Conservation (phyloP, 2,797 vertebrate species). For the Morelia viridis region DNA sequence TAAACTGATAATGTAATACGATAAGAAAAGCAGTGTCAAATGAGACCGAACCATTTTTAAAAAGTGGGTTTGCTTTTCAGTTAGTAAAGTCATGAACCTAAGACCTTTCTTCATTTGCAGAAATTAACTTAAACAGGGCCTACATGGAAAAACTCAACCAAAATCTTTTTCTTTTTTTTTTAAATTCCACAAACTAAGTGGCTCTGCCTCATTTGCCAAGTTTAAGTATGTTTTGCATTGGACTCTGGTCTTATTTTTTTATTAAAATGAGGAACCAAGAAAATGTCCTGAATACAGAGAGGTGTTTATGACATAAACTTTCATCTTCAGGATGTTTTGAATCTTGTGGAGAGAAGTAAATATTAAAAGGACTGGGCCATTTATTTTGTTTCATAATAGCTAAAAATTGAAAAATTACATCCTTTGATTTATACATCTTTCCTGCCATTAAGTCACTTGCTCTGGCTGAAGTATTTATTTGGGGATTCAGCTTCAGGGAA, state of each 20-base stretch:
- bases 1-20: conserved; percentile 64
- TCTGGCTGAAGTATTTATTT: neutral
- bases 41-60: conserved; percentile 7
- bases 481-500: neutral
- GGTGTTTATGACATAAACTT: neutral
- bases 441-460: neutral
- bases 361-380: accelerated
- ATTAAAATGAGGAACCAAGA: conserved; percentile 5
- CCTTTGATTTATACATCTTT: neutral
- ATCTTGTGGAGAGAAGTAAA: neutral
- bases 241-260: neutral
- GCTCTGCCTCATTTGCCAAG: neutral
- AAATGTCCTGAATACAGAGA: neutral
- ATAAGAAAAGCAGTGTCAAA: conserved; percentile 44
- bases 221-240: neutral
- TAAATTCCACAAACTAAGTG: neutral
- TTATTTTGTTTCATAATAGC: neutral
- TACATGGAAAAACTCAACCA: neutral
- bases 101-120: neutral
- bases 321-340: conserved; percentile 7
- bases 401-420: conserved; percentile 11
- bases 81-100: neutral
- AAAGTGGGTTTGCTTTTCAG: neutral
- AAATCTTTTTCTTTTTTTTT: neutral
- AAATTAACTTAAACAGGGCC: neutral